phyloP scores from a whole-genome alignment of 2,113 vertebrate genomes.

The Ceyx margarethae region DNA sequence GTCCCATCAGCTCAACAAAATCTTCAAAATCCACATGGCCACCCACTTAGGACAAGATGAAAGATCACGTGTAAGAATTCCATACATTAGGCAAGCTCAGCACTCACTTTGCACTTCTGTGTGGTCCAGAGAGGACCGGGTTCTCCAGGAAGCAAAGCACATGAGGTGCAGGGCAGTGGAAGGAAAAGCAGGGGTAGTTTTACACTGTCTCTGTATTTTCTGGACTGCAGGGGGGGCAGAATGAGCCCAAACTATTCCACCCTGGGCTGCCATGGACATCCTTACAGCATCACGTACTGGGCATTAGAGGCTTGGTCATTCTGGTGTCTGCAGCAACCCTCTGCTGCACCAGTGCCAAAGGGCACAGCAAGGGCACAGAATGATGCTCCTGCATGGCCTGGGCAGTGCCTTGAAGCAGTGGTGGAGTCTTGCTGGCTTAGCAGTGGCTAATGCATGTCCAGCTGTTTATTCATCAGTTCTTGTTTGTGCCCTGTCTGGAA shows the following conservation, averaged over 20 bases:
- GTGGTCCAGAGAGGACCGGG: not conserved
- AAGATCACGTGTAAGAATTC: slow-evolving; percentile 11
- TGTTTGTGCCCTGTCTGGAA: not conserved
- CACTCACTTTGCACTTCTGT: not conserved
- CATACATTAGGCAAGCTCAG: not conserved
- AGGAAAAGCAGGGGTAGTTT: not conserved
- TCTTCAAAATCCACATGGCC: slow-evolving; percentile 99
- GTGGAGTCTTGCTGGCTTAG: not conserved
- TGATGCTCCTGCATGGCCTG: not conserved
- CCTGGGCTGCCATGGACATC: not conserved
- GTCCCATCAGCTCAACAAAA: slow-evolving; percentile 98
- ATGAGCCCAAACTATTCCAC: not conserved
- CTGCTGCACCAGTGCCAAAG: not conserved
- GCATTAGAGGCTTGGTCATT: not conserved
- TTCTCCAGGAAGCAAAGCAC: not conserved
- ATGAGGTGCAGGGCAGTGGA: not conserved
- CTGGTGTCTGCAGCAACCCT: not conserved
- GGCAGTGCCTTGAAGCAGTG: not conserved
- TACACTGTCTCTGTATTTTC: not conserved
- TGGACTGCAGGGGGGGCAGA: not conserved
- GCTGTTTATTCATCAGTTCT: not conserved
- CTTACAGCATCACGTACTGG: not conserved
- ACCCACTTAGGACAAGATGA: slow-evolving; percentile 82
- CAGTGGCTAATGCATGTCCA: not conserved
- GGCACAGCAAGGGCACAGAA: not conserved